These are phyloP conservation scores for Timema cristinae DNA, from an alignment of 2,888 invertebrate species.

Conservation along the genomic window DNA sequence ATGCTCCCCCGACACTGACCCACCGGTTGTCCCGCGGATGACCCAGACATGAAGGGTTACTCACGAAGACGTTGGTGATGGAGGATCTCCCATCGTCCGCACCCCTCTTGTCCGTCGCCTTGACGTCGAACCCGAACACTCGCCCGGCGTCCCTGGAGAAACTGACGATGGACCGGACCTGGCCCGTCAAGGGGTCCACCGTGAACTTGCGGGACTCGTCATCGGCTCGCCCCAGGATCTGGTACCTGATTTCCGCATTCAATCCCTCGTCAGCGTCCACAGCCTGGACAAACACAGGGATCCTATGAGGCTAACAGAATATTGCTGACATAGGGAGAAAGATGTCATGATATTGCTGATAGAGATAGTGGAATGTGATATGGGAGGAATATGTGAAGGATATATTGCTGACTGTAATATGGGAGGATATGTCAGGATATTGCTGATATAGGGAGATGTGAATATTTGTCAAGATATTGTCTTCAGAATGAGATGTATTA, in stretches of 20 bases:
- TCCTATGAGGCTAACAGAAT: neutral
- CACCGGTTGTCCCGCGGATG: too few species aligned
- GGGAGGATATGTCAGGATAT: too few species aligned
- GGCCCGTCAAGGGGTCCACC: slow-evolving; percentile 71
- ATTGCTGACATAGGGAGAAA: too few species aligned
- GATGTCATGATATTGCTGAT: too few species aligned
- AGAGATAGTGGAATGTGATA: too few species aligned
- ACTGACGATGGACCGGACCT: slow-evolving; percentile 67
- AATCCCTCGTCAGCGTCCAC: slow-evolving; percentile 68
- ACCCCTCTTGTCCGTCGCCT: slow-evolving; percentile 77
- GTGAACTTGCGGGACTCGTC: slow-evolving; percentile 71
- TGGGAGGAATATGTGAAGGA: too few species aligned
- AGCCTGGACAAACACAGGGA: slow-evolving; percentile 50
- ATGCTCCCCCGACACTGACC: too few species aligned
- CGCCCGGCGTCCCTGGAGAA: slow-evolving; percentile 67
- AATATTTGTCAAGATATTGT: too few species aligned
- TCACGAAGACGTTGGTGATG: slow-evolving; percentile 80
- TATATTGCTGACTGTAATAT: too few species aligned
- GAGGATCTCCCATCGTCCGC: slow-evolving; percentile 78
- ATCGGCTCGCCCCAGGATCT: slow-evolving; percentile 59
- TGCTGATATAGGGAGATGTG: too few species aligned
- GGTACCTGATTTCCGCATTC: slow-evolving; percentile 76
- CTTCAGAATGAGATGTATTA: too few species aligned
- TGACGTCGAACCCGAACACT: slow-evolving; percentile 82
- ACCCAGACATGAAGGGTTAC: slow-evolving; percentile 40